Base-by-base conservation (phyloP, 2,888 invertebrate genomes). In the Piscicola geometra region DNA sequence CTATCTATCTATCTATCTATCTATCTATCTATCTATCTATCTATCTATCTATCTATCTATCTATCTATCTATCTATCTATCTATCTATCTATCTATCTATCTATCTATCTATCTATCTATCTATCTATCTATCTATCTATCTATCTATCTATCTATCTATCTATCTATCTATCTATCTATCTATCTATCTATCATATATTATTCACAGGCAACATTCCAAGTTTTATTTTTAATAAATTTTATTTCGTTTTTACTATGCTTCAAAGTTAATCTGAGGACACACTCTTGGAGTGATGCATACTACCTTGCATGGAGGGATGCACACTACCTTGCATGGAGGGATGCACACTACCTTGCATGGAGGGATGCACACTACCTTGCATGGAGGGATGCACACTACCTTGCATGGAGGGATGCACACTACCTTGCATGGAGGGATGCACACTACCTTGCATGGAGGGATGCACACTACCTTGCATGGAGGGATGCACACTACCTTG, bases 101-200 rank as follows among this genome's bases (percentile, higher is more conserved):
- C 9, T 71, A 36, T 71, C 9, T 50, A 36, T 71, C 12, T 71
- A 71, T 36, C 9, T 71, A 47, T 71, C 21, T 71, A 71, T 71
- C 15, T 69, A 69, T 69, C 15, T 69, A 69, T 69, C 15, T 69
- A 69, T 69, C 15, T 69, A 69, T 69, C 15, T 47, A 9, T 47
- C 50, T 47, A 47, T 47, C 50, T 47, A 47, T 47, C 50, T 15
- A 47, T 47, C 50, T 47, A 9, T 47, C 9, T 21, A 47, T 47
- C 9, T 21, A 47, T 47, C 9, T 47, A 47, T 47, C 50, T 47
- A 47, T 47, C 50, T 47, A 47, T 47, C 50, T 47, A 47, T 47
- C 50, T 47, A 47, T 47, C 50, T 47, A 47, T 47, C 50, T 47
- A 47, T 47, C 50, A 9, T 47, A 47, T 47, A 9, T 47, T 15